Percentiles rank a stretch among this genome's conserved stretches.
Evolutionary conservation across 2,113 vertebrate species (phyloP).

Genomic region (Spermophilus dauricus): DNA sequence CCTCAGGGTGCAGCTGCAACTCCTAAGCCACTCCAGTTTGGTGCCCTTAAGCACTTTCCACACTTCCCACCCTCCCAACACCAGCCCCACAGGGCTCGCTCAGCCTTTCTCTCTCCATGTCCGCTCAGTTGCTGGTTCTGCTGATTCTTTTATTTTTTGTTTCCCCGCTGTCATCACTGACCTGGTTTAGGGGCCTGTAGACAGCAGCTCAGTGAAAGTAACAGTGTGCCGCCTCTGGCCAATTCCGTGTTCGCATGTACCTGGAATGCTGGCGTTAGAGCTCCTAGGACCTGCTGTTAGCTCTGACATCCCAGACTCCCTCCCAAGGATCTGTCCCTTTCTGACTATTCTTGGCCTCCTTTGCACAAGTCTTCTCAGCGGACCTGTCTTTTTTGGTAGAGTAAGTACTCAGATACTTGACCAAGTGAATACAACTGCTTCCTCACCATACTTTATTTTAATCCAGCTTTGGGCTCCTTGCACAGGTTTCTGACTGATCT

Average conservation of each 20-base stretch:
- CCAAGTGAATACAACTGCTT: not conserved
- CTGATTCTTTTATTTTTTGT: constrained; percentile 68
- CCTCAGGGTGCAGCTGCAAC: constrained; percentile 49
- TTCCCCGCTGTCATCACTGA: constrained; percentile 61
- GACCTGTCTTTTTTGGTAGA: not conserved
- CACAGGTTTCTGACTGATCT: not conserved
- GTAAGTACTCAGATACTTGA: not conserved
- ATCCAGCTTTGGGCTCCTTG: not conserved
- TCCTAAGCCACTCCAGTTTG: not conserved
- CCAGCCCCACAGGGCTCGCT: not conserved
- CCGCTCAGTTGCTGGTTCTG: constrained; percentile 63
- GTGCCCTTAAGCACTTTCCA: not conserved
- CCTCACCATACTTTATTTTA: not conserved
- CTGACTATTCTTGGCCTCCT: not conserved
- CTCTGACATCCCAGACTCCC: not conserved
- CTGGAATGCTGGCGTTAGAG: fast-evolving
- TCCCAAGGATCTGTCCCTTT: not conserved
- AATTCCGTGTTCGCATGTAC: fast-evolving
- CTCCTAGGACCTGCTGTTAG: not conserved
- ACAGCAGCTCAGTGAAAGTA: not conserved
- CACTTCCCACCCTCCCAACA: not conserved
- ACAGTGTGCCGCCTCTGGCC: not conserved
- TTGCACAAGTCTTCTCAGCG: not conserved
- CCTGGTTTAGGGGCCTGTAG: constrained; percentile 35
- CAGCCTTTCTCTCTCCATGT: not conserved